Evolutionary conservation across 2,888 invertebrate genomes (phyloP), one percentile per base, ranked within the genome.

Genomic region (Leucophenga montana): DNA sequence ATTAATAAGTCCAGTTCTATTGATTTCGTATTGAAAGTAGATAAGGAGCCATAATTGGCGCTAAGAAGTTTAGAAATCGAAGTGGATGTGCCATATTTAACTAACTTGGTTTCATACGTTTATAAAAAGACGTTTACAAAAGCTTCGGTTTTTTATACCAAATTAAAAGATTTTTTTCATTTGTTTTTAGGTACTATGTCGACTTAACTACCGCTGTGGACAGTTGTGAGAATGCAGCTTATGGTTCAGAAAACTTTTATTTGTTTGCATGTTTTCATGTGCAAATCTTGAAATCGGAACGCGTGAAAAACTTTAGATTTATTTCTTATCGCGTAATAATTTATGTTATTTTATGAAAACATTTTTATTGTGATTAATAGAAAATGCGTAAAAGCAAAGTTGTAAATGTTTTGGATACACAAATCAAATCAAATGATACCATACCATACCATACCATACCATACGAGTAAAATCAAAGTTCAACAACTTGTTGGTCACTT

Each of bases 201-300:
- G 20, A 57, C 5, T 6, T 57, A 27, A 14, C 57, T 57, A 27
- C 46, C 16, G 18, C 3, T 14, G 57, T 33, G 59, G 59, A 59
- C 59, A 59, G 59, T 33, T 59, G 59, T 59, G 59, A 33, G 59
- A 59, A 59, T 27, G 59, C 27, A 13, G 46, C 8, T 27, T 27
- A 4, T 2, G 27, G 4, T 27, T 39, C n/a, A n/a, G n/a, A 50
- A 50, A 16, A 50, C 27, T 59, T 59, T n/a, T 31, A n/a, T 18
- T 31, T 27, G 59, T 14, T 33, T 27, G 27, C 27, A 27, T 27
- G 27, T 27, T 27, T 27, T 27, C n/a, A 27, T 27, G 27, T 4
- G 4, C 27, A 27, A 27, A 27, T 27, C n/a, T 8, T 59, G 33
- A 33, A 59, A 59, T 59, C n/a, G 59, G 59, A 59, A 33, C 59